Evolutionary conservation across 2,888 invertebrate genomes (phyloP), one percentile per base, ranked within the genome.

Genomic region (Drosophila vallismaia): DNA sequence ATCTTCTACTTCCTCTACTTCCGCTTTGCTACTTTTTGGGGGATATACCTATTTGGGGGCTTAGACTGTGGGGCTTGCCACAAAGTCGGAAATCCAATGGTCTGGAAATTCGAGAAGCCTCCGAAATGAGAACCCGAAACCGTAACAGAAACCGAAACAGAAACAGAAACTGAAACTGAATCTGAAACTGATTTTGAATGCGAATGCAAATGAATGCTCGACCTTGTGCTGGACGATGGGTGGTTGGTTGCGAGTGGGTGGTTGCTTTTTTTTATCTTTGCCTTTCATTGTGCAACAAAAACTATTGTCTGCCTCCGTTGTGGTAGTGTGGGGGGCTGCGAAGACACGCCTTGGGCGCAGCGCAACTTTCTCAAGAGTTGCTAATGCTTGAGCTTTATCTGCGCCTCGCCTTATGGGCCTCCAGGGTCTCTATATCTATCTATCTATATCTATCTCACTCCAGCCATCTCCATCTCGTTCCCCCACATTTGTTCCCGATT

Each of bases 341-440:
- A 19, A 19, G 29, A 26, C n/a, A 9, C 24, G 69, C 56, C 74
- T 80, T 58, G 62, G 84, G 81, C 75, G 24, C 84, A 77, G 69
- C 69, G 58, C 60, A 82, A 79, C 68, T 85, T 80, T 79, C 79
- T 79, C 79, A 86, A 80, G 79, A 85, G 86, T 67, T 83, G 80
- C 78, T 77, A 78, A 79, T 83, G 80, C 75, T 77, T 71, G 71
- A 67, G 84, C 71, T 85, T 79, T 85, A 85, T 79, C 77, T 79
- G 71, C n/a, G 70, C 54, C 36, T 42, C 50, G 49, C 49, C 71
- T 71, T 62, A 70, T 70, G 71, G 71, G 86, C 79, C 83, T 71
- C 76, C 60, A 64, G 69, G 56, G 58, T 31, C 28, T 31, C 12
- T 14, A 42, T 24, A n/a, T 10, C 6, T 4, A n/a, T 29, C 9